Percentiles rank a stretch among this genome's conserved stretches.
Evolutionary conservation across 2,113 vertebrate genomes (phyloP).

Genomic region (Alosa alosa): DNA sequence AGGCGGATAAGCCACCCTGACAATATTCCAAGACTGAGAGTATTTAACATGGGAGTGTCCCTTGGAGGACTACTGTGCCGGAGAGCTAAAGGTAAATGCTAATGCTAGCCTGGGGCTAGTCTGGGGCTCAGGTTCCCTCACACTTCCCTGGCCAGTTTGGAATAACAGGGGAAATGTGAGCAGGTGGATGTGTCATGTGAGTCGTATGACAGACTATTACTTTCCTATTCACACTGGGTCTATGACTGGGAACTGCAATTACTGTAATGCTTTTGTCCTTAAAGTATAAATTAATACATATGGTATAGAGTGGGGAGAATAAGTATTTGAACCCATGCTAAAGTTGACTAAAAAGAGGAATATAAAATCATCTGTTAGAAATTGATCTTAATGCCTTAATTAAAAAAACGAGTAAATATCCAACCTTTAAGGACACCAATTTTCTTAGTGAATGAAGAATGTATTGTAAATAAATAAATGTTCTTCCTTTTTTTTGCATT

Average conservation of each 20-base stretch:
- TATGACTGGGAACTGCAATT: not conserved
- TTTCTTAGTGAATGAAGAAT: no score
- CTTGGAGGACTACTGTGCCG: not conserved
- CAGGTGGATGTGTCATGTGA: not conserved
- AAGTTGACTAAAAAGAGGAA: no score
- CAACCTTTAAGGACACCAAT: no score
- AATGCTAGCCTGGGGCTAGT: not conserved
- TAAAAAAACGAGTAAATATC: no score
- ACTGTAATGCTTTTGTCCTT: not conserved
- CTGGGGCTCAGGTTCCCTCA: not conserved
- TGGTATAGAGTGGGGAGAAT: no score
- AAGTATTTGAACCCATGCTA: no score
- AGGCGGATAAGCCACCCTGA: not conserved
- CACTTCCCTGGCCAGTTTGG: constrained; percentile 9
- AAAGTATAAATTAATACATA: no score
- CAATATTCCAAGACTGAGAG: not conserved
- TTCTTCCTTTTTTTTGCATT: no score
- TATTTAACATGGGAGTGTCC: not conserved
- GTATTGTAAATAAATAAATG: no score
- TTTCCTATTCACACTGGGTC: not conserved
- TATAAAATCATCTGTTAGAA: no score
- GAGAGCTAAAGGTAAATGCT: not conserved
- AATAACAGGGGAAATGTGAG: constrained; percentile 4
- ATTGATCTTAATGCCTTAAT: no score
- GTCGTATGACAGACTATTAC: not conserved